Conservation (phyloP, 2,113 vertebrate species). For the Eulemur macaco region DNA sequence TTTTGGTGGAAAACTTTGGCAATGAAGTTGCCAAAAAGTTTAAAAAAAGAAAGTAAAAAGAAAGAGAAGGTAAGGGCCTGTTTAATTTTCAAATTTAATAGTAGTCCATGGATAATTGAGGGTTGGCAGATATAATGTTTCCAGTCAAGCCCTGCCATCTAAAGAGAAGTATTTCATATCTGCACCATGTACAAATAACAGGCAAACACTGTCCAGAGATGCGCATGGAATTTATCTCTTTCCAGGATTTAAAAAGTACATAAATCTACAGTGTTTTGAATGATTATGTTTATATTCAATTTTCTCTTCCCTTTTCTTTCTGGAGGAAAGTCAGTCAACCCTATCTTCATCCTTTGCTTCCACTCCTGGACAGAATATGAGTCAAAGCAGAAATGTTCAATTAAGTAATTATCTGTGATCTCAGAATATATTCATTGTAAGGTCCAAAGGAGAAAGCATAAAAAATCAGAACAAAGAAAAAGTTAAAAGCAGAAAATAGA, state of each 20-base stretch:
- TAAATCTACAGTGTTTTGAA: conserved; percentile 28
- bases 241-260: conserved; percentile 1
- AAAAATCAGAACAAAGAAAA: conserved; percentile 26
- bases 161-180: conserved; percentile 12
- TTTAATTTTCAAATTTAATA: conserved; percentile 57
- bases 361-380: not conserved
- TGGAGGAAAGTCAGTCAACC: not conserved
- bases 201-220: not conserved
- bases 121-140: not conserved
- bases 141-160: not conserved
- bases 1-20: not conserved
- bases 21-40: not conserved
- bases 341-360: not conserved
- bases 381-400: conserved; percentile 30
- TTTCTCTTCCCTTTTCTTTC: not conserved
- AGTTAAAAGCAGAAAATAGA: not conserved
- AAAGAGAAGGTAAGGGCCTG: not conserved
- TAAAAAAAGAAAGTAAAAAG: not conserved
- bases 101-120: conserved; percentile 23
- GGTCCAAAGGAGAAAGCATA: not conserved
- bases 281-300: not conserved
- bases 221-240: not conserved
- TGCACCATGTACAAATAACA: not conserved
- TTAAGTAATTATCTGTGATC: conserved; percentile 35
- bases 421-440: conserved; percentile 10